Conservation (phyloP, 2,113 vertebrate genomes). For the Spermophilus dauricus region DNA sequence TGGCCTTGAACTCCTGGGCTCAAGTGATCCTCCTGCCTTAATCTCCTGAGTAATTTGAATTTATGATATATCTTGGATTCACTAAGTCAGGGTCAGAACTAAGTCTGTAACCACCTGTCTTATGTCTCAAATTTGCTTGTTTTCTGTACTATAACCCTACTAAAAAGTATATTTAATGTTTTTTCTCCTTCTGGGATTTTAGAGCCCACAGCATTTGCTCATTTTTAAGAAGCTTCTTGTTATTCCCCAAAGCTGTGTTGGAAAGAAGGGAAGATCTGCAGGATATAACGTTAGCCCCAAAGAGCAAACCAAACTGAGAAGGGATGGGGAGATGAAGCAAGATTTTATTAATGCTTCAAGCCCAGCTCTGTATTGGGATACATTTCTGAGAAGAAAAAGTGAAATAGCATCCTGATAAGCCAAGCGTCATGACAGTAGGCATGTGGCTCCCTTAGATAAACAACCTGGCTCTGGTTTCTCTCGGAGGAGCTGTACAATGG, state of each 20-base stretch:
- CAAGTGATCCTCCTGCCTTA: background rate
- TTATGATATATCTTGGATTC: background rate
- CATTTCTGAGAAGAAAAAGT: conserved; percentile 46
- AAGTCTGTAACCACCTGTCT: background rate
- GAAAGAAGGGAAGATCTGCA: conserved; percentile 14
- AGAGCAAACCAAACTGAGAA: background rate
- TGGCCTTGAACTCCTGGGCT: background rate
- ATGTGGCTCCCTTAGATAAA: conserved; percentile 31
- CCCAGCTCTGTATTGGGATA: background rate
- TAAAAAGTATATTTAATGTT: background rate
- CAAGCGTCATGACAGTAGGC: background rate
- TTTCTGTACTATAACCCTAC: background rate
- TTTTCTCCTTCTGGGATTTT: background rate
- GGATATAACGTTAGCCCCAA: background rate
- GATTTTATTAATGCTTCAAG: background rate
- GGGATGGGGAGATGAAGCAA: background rate
- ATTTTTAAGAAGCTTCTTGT: conserved; percentile 6
- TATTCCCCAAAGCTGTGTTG: background rate
- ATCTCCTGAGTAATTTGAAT: background rate
- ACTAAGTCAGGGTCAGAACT: background rate
- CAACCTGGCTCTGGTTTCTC: background rate
- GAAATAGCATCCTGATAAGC: background rate
- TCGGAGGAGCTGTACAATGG: background rate
- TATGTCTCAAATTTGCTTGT: background rate
- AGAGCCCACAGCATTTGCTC: background rate